Evolutionary conservation across 2,113 vertebrate genomes (phyloP).

Genomic region (Chloroceryle aenea): DNA sequence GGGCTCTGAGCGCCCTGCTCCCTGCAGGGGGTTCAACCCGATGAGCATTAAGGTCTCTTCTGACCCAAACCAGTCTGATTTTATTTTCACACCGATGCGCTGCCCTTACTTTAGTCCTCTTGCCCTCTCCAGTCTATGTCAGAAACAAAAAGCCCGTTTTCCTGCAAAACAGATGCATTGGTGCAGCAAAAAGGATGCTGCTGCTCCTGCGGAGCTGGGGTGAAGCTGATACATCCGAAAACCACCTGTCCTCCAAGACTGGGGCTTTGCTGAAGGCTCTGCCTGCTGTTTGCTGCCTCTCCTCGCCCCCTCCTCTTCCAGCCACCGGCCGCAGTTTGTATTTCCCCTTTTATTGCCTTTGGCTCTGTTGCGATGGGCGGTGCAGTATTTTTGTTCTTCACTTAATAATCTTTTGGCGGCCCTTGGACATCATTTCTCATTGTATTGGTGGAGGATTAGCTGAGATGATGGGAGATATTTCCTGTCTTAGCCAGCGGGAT

Average conservation of each 20-base stretch:
- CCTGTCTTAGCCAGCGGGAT: constrained; percentile 76
- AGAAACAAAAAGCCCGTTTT: background rate
- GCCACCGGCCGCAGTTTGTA: constrained; percentile 31
- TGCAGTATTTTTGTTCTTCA: constrained; percentile 69
- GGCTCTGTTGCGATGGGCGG: constrained; percentile 71
- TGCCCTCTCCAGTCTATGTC: background rate
- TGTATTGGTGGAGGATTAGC: constrained; percentile 79
- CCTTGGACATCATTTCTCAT: constrained; percentile 72
- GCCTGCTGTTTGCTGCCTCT: constrained; percentile 17
- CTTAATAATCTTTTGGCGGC: constrained; percentile 78
- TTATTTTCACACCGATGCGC: fast-evolving
- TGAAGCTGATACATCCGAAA: background rate
- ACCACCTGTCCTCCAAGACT: background rate
- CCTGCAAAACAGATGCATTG: fast-evolving
- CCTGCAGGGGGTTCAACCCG: background rate
- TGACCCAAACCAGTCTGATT: background rate
- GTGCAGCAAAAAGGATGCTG: background rate
- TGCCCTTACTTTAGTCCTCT: background rate
- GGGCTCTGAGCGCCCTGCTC: background rate
- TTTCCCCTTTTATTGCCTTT: constrained; percentile 78
- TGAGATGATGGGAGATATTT: constrained; percentile 79
- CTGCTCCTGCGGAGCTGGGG: background rate
- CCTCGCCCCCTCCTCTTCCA: background rate
- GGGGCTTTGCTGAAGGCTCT: background rate
- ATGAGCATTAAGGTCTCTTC: background rate